Percentiles rank a stretch among this genome's conserved stretches.
Conservation (phyloP, 2,888 invertebrate genomes). For the Periphyllus acericola region DNA sequence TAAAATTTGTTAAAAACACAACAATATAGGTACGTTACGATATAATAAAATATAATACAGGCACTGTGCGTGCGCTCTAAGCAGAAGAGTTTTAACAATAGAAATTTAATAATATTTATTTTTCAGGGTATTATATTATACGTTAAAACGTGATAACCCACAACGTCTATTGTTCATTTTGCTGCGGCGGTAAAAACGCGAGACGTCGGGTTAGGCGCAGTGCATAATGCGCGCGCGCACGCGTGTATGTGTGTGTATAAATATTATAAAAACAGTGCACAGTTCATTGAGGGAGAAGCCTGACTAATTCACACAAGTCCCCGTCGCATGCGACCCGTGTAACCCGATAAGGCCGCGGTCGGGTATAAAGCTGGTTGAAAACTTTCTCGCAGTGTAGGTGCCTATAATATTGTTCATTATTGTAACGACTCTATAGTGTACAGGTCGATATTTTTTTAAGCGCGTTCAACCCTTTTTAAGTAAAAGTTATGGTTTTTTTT, state of each 20-base stretch:
- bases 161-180: constrained; percentile 12
- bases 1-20: constrained; percentile 25
- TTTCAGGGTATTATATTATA: not conserved
- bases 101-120: constrained; percentile 40
- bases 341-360: not conserved
- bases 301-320: not conserved
- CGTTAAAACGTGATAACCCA: constrained; percentile 12
- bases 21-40: not conserved
- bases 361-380: no score
- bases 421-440: no score
- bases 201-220: not conserved
- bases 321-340: not conserved
- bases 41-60: not conserved
- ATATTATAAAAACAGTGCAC: not conserved
- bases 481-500: no score
- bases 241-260: not conserved
- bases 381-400: no score
- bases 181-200: not conserved
- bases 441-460: no score
- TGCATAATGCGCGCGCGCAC: no score
- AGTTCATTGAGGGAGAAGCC: not conserved
- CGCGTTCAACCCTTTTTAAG: no score
- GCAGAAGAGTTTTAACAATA: constrained; percentile 5
- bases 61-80: not conserved
- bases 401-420: no score